These are phyloP conservation scores for Leucoraja ocellata DNA, from an alignment of 2,797 vertebrate species.

Conservation along the genomic window DNA sequence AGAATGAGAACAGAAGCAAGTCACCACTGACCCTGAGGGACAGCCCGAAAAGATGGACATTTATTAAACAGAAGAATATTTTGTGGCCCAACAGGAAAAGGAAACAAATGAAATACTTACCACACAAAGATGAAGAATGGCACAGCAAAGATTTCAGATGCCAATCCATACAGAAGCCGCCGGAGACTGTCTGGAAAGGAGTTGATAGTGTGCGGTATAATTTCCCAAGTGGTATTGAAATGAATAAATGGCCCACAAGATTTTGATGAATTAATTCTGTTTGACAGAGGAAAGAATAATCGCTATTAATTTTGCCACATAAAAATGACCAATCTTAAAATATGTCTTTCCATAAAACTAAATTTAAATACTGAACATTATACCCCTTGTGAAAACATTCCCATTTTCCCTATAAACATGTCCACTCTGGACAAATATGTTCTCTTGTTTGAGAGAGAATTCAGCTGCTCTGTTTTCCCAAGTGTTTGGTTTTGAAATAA, in stretches of 20 bases:
- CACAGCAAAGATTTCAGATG: slow-evolving; percentile 81
- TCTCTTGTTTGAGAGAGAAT: neutral
- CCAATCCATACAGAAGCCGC: slow-evolving; percentile 57
- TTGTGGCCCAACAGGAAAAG: neutral
- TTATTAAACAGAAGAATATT: neutral
- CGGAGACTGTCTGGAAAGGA: slow-evolving; percentile 55
- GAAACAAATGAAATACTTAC: slow-evolving; percentile 52
- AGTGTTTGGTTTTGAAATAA: neutral
- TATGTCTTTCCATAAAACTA: neutral
- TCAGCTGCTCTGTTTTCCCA: neutral
- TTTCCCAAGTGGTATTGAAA: slow-evolving; percentile 75
- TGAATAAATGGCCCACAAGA: slow-evolving; percentile 81
- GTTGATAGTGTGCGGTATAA: slow-evolving; percentile 59
- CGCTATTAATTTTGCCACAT: neutral
- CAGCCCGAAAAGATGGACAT: neutral
- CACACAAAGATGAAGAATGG: slow-evolving; percentile 81
- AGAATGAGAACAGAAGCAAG: no score
- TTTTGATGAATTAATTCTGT: slow-evolving; percentile 75
- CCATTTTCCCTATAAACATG: neutral
- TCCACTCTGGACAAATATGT: neutral
- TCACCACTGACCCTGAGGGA: no score
- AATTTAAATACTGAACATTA: neutral
- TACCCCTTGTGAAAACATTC: no score
- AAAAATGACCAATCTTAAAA: neutral
- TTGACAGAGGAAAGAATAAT: neutral